Conservation (phyloP, 2,888 invertebrate genomes). For the Diogma glabrata region DNA sequence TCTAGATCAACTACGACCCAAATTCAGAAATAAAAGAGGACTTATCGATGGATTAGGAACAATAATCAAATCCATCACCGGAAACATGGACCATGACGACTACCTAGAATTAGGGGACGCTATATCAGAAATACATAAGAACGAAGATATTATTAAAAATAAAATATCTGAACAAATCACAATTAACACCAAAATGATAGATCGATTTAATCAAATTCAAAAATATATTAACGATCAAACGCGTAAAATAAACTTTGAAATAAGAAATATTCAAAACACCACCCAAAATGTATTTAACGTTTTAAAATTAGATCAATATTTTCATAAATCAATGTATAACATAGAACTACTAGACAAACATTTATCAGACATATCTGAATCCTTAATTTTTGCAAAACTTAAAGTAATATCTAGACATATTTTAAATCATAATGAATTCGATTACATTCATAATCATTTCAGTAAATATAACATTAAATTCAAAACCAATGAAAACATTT, state of each 20-base stretch:
- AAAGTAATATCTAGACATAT: background rate
- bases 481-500: background rate
- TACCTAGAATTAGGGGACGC: background rate
- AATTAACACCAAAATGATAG: background rate
- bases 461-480: background rate
- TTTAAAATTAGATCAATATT: too few species aligned
- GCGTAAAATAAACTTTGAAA: background rate
- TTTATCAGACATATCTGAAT: background rate
- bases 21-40: background rate
- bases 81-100: background rate
- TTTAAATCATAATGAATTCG: background rate
- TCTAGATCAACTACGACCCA: background rate
- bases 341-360: background rate
- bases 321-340: background rate
- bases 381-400: background rate
- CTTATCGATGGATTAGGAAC: background rate
- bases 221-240: background rate
- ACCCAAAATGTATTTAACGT: background rate
- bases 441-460: background rate
- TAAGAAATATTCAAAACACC: background rate
- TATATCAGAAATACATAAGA: background rate
- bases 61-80: background rate
- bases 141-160: background rate
- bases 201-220: background rate
- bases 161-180: background rate